phyloP scores from a whole-genome alignment of 2,888 invertebrate species.

The Lycia hirtaria region DNA sequence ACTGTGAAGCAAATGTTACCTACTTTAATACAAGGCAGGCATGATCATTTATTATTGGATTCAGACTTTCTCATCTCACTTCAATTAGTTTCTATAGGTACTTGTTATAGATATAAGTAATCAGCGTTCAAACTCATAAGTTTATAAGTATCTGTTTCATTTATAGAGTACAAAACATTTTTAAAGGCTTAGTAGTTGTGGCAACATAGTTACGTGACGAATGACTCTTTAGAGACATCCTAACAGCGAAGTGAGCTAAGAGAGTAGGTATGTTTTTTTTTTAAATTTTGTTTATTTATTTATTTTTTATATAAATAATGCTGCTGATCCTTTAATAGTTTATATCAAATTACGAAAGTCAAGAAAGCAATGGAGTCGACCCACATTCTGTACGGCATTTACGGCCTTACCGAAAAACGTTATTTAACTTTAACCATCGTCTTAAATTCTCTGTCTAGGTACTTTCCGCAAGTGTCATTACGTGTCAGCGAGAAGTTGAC shows the following conservation, averaged over 20 bases:
- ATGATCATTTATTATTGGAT: constrained; percentile 59
- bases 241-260: constrained; percentile 61
- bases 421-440: no score
- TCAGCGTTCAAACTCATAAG: constrained; percentile 38
- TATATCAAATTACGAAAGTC: constrained; percentile 40
- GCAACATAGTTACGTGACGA: constrained; percentile 14
- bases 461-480: no score
- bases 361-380: constrained; percentile 33
- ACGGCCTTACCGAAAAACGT: no score
- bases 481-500: no score
- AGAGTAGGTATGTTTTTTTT: constrained; percentile 48
- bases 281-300: constrained; percentile 35
- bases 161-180: constrained; percentile 16
- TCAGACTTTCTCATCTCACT: constrained; percentile 69
- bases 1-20: constrained; percentile 77
- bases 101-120: constrained; percentile 40
- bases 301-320: constrained; percentile 44
- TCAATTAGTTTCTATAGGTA: constrained; percentile 49
- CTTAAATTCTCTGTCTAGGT: no score
- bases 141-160: constrained; percentile 34
- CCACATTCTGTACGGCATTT: constrained; percentile 37
- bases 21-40: constrained; percentile 79
- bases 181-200: constrained; percentile 26
- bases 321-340: constrained; percentile 35
- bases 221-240: constrained; percentile 37